Base-by-base conservation (phyloP, 2,888 invertebrate genomes). In the Chrysodeixis includens region DNA sequence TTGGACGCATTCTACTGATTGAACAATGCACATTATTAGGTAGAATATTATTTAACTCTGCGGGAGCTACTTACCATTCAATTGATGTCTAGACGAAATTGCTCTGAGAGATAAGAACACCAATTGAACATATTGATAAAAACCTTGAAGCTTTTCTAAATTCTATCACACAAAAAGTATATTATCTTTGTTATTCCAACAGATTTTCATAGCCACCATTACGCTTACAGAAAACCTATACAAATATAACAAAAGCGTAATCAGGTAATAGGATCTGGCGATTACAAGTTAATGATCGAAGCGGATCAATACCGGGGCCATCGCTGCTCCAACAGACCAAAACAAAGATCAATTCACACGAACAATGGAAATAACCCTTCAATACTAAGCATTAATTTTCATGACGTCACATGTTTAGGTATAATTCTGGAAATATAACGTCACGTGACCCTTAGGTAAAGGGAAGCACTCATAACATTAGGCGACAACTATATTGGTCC, bases 391-490 rank as follows among this genome's bases (percentile, higher is more conserved):
- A 16, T 20, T 20, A 20, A 20, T 9, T 9, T 49, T 10, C 3
- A 18, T 9, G 16, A 44, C 30, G 12, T 26, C 2, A 16, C 20
- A 30, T 12, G 54, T 18, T n/a, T 40, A 35, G 16, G 16, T 52
- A 30, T 5, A 56, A 1, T 16, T 49, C 4, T 16, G 57, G 55
- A 59, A 71, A 66, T 54, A 62, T 69, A n/a, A n/a, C 44, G 55
- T 49, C 55, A 63, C 69, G 62, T 51, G 59, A 30, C 66, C 65
- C 57, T 46, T 14, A 2, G 58, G 64, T 58, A 66, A 69, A 53
- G 62, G 56, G 56, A 69, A 65, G 73, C 62, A 55, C 55, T 62
- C 63, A 32, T 68, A 73, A 69, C 65, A 69, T 61, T 53, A 44
- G 60, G 46, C 62, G 56, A 66, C 67, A 62, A 70, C 66, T 70